Conservation (phyloP, 2,888 invertebrate genomes). For the Ochropleura leucogaster region DNA sequence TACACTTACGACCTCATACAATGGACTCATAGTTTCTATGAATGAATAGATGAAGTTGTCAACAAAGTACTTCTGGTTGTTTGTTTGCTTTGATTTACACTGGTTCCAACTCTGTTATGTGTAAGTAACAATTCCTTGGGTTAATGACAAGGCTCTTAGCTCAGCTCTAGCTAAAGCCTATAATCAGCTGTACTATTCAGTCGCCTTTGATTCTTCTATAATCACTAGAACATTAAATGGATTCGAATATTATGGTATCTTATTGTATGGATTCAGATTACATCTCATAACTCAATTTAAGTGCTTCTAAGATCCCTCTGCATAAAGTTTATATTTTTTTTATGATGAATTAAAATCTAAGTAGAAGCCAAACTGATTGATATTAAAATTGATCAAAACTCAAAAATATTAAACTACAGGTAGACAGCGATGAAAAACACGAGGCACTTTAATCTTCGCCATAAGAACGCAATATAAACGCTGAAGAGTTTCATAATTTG, state of each 20-base stretch:
- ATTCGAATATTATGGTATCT: not conserved
- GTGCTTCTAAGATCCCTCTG: not conserved
- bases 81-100: conserved; percentile 19
- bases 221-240: not conserved
- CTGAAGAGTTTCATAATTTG: conserved; percentile 61
- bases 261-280: not conserved
- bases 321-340: not conserved
- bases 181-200: conserved; percentile 21
- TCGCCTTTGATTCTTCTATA: conserved; percentile 6
- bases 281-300: not conserved
- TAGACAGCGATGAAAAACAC: conserved; percentile 28
- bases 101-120: not conserved
- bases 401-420: conserved; percentile 10
- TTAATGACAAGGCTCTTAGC: conserved; percentile 1
- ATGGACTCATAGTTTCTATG: conserved; percentile 44
- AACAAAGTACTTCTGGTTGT: conserved; percentile 36
- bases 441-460: conserved; percentile 47
- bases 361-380: not conserved
- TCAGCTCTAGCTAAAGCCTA: conserved; percentile 4
- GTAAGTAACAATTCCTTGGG: not conserved
- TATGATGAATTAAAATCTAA: not conserved
- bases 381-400: conserved; percentile 19
- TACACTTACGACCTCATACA: conserved; percentile 60
- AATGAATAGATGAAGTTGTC: conserved; percentile 56
- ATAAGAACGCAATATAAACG: conserved; percentile 47